A percentile compares a stretch with the other conserved stretches of the same genome.
Evolutionary conservation across 2,113 vertebrate genomes (phyloP).

Genomic region (Nanorana parkeri): DNA sequence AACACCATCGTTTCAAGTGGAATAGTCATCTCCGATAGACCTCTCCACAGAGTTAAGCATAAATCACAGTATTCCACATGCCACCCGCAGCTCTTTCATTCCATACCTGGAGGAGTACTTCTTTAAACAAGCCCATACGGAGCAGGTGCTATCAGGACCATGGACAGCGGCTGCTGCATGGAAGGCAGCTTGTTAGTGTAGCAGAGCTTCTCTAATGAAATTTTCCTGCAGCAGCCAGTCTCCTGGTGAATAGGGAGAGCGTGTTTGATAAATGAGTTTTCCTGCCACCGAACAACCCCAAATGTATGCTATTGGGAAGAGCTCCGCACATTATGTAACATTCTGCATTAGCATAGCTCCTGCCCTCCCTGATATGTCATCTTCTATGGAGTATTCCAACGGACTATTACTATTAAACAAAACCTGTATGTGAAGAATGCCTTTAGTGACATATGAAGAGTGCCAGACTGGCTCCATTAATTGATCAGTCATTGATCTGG

Average conservation of each 20-base stretch:
- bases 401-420: too few species aligned
- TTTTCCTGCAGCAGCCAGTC: background rate
- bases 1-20: too few species aligned
- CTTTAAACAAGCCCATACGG: too few species aligned
- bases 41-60: too few species aligned
- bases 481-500: too few species aligned
- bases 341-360: background rate
- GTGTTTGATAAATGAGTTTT: background rate
- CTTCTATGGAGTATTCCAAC: background rate
- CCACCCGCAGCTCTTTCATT: too few species aligned
- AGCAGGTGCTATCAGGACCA: background rate
- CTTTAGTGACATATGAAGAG: too few species aligned
- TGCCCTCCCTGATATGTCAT: background rate
- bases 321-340: background rate
- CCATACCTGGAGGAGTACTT: too few species aligned
- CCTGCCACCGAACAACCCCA: background rate
- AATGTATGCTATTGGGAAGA: background rate
- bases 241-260: background rate
- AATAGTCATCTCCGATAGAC: too few species aligned
- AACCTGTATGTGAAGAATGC: too few species aligned
- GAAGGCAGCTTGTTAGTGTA: background rate
- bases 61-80: too few species aligned
- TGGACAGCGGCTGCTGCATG: background rate
- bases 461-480: too few species aligned
- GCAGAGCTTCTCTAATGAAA: background rate